Base-by-base conservation (phyloP, 2,888 invertebrate species). In the Drosophila monieri region DNA sequence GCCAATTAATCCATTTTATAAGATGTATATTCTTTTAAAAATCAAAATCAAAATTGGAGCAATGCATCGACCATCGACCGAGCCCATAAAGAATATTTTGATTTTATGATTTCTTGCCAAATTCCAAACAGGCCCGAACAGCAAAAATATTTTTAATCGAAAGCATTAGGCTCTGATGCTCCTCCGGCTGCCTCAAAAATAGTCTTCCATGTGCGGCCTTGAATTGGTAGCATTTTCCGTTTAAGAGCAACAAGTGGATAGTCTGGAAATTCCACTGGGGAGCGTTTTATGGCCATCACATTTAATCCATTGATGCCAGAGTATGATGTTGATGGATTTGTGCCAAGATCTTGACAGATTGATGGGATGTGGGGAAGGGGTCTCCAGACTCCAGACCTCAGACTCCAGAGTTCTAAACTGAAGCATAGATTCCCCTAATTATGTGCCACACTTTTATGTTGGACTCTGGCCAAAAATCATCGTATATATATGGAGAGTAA, bases 61-160 rank as follows among this genome's bases (percentile, higher is more conserved):
- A 39, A 15, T 55, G 54, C 47, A 47, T 44, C 23, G 44, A 46
- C 53, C 47, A 47, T 44, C 23, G 44, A 46, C 53, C 27, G 46
- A 18, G 15, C 44, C 15, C 53, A 53, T 53, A 27, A 44, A 35
- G 4, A 59, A 59, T 44, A 44, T 44, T 44, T 37, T 10, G 14
- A 23, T 59, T 60, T 60, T 60, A 60, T 60, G 60, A 46, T 46
- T 59, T 59, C 46, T 59, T 60, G 44, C 60, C 60, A 46, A 60
- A 60, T 46, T 60, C 37, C 61, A 15, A 27, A 23, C 44, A 39
- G 23, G 44, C 37, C 27, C 12, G 12, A 12, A 32, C 12, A 32
- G 12, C 1, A 37, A 6, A 39, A 60, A 60, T 44, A 60, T 60
- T 60, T 30, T 61, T 46, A 39, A 60, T 60, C 61, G n/a, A 23